Evolutionary conservation across 2,113 vertebrate genomes (phyloP).

Genomic region (Corythornis cristatus): DNA sequence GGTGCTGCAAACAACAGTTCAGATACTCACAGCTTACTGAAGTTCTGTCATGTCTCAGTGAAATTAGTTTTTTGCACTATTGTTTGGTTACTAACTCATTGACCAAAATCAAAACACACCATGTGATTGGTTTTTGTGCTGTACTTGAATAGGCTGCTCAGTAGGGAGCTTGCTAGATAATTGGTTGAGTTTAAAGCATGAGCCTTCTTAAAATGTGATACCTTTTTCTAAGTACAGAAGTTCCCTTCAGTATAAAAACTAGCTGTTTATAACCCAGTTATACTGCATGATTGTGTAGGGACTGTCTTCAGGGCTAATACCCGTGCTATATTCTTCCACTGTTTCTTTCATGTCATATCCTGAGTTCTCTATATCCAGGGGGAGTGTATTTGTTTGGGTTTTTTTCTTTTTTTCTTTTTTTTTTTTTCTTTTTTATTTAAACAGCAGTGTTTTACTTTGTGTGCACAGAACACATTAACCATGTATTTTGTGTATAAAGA

Average conservation of each 20-base stretch:
- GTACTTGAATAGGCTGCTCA: not conserved
- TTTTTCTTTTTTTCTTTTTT: not conserved
- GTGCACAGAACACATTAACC: not conserved
- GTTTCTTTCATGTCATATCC: not conserved
- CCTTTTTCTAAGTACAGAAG: not conserved
- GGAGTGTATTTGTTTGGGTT: not conserved
- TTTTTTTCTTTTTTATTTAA: not conserved
- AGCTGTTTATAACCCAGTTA: conserved; percentile 50
- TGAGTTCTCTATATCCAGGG: not conserved
- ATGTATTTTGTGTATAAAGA: not conserved
- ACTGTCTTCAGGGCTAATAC: not conserved
- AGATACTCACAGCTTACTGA: not conserved
- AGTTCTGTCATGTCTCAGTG: not conserved
- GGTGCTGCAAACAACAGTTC: not conserved
- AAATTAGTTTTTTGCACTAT: not conserved
- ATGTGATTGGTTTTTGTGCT: not conserved
- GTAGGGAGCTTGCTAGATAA: not conserved
- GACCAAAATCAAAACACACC: conserved; percentile 27
- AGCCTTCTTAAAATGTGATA: not conserved
- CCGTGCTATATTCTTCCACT: not conserved
- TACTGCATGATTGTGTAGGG: not conserved
- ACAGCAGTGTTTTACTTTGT: not conserved
- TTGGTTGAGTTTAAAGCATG: not conserved
- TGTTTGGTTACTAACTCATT: conserved; percentile 6
- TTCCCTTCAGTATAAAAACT: conserved; percentile 41